A percentile compares a stretch with the other conserved stretches of the same genome.
Evolutionary conservation across 2,113 vertebrate genomes (phyloP).

Genomic region (Bagarius yarrelli): DNA sequence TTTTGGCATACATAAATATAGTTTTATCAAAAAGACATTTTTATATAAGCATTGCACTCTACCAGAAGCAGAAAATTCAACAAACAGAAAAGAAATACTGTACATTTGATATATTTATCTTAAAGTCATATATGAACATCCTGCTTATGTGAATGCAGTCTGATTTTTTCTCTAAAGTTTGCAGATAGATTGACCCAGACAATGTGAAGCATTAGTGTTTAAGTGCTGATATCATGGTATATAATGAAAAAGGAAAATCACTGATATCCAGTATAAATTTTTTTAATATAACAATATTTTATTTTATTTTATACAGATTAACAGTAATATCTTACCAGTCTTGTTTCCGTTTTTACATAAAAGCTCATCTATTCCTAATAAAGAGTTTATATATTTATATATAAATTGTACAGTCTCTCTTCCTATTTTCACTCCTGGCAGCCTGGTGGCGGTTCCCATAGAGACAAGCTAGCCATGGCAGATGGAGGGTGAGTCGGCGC

Average conservation of each 20-base stretch:
- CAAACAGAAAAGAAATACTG: too few relatives aligned
- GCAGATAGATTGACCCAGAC: slow-evolving; percentile 15
- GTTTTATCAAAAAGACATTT: not conserved
- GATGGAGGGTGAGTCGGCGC: slow-evolving; percentile 78
- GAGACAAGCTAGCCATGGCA: slow-evolving; percentile 77
- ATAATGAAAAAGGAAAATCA: not conserved
- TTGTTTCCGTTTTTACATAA: not conserved
- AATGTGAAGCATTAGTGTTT: not conserved
- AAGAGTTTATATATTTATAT: slow-evolving; percentile 51
- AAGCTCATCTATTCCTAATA: not conserved
- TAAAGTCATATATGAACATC: slow-evolving; percentile 35
- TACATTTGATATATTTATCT: slow-evolving; percentile 24
- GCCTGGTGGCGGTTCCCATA: slow-evolving; percentile 76
- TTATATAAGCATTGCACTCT: not conserved
- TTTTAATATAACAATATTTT: not conserved
- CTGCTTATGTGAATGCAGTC: not conserved
- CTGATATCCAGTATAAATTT: not conserved
- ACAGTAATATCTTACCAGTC: not conserved
- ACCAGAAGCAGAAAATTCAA: not conserved
- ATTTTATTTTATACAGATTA: not conserved
- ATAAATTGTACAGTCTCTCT: slow-evolving; percentile 56
- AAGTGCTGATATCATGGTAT: not conserved
- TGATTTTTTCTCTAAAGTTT: slow-evolving; percentile 19
- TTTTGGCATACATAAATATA: not conserved
- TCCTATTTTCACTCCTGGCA: slow-evolving; percentile 62